These are phyloP conservation scores for Ericerus pela DNA, from an alignment of 1,140 invertebrate genomes.

Conservation along the genomic window DNA sequence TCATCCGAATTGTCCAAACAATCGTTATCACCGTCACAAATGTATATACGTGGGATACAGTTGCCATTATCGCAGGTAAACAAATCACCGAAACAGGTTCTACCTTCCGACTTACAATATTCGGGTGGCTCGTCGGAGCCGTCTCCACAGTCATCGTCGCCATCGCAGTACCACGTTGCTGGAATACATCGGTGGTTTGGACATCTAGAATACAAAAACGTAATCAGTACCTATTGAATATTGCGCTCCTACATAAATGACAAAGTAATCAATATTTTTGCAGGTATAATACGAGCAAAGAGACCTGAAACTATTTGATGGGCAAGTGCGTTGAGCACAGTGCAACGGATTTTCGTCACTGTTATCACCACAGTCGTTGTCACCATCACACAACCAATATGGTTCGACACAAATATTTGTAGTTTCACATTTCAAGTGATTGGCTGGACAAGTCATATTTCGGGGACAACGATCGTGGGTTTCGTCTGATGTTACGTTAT, in stretches of 20 bases:
- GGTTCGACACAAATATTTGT: slow-evolving; percentile 91
- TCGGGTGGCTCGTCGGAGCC: slow-evolving; percentile 76
- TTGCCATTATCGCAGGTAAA: slow-evolving; percentile 95
- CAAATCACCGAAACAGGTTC: slow-evolving; percentile 85
- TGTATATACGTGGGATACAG: slow-evolving; percentile 89
- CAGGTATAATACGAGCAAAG: no score
- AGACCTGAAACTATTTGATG: slow-evolving; percentile 69
- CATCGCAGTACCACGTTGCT: slow-evolving; percentile 84
- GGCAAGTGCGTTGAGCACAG: slow-evolving; percentile 75
- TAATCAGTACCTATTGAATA: no score
- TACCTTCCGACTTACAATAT: slow-evolving; percentile 83
- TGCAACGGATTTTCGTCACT: slow-evolving; percentile 83
- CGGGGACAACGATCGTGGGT: slow-evolving; percentile 68
- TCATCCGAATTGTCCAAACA: slow-evolving; percentile 87
- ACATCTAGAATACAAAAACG: slow-evolving; percentile 44
- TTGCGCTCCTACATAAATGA: no score
- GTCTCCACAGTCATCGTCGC: slow-evolving; percentile 79
- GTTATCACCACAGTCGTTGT: slow-evolving; percentile 92
- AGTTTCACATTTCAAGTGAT: slow-evolving; percentile 79
- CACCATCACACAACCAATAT: slow-evolving; percentile 86
- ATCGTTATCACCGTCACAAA: slow-evolving; percentile 94
- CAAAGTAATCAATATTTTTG: no score
- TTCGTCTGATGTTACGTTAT: slow-evolving; percentile 80
- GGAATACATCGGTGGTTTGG: slow-evolving; percentile 76
- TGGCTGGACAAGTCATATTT: slow-evolving; percentile 70